Evolutionary conservation across 1,140 invertebrate species (phyloP), one percentile per base, ranked within the genome.

Genomic region (Bilobella aurantiaca): DNA sequence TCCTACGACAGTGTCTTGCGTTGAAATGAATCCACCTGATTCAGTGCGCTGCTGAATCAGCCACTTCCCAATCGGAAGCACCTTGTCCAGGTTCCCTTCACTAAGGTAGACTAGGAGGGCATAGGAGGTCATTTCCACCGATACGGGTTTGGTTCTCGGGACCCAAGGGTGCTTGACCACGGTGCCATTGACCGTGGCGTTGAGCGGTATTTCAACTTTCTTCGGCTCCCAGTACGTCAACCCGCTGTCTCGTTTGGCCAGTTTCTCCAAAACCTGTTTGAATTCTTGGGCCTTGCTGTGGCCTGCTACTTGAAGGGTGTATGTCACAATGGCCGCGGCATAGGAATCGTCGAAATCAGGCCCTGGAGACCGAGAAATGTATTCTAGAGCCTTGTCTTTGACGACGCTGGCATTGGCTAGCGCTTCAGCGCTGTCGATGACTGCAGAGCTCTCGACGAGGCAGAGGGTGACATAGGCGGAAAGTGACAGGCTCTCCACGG

Each of bases 61-160:
- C 88, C 91, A 96, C 57, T 86, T 85, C 66, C 91, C 84, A 27
- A 95, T 83, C 0, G 91, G 86, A 18, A 91, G 75, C 0, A 86
- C 84, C 69, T 90, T 85, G 28, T 82, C 77, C 2, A 84, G 75
- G 0, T 87, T 78, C 64, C 84, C 84, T 65, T 83, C 80, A 49
- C 81, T 79, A 1, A 90, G 71, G 73, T 89, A 83, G 0, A 84
- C 83, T 1, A 87, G 76, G 3, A 91, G 77, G 0, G 84, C 89
- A 78, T 95, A 96, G 0, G 90, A 83, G 0, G 91, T 90, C 78
- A 92, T 91, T 75, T 91, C 87, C 14, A 94, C 85, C 70, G 93
- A 89, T 1, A 88, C 82, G 12, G 87, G 87, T 21, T 60, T 31
- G 5, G 42, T 63, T 14, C 57, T 21, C 2, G 28, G 42, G 21